Evolutionary conservation across 2,888 invertebrate species (phyloP), one percentile per base, ranked within the genome.

Genomic region (Asteroscopus sphinx): DNA sequence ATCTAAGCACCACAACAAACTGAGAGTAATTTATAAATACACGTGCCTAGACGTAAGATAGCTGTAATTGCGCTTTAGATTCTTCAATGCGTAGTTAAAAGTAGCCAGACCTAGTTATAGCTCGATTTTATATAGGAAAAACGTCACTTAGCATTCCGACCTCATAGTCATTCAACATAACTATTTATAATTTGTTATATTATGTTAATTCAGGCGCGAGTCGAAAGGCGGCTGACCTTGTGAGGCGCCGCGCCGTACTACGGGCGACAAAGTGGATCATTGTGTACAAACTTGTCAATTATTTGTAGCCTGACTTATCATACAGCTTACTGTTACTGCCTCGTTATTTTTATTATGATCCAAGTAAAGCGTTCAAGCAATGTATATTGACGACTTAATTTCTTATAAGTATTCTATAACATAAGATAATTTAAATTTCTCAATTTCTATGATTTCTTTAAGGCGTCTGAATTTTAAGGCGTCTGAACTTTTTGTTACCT

Each of bases 141-240:
- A 73, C 74, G 66, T 70, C 73, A 69, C 59, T 63, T 66, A 57
- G 49, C 74, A 79, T 79, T 76, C 73, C 73, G 71, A 75, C 77
- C 77, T 79, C 69, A 77, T 62, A 69, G 63, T 73, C 62, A 76
- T 77, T 68, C 65, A 66, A 67, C 65, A 68, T 69, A 68, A 67
- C 81, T 80, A 73, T 73, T 75, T 81, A 80, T 85, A 83, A 83
- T 86, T 83, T 84, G 82, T 87, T 85, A 82, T 83, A 87, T 85
- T 88, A 91, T 90, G 90, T 83, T 88, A 91, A 90, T 88, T 82
- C 75, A 75, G 76, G 65, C 67, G 76, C 81, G 77, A 87, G 82
- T 89, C 85, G 91, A 92, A 91, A 92, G 90, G 91, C 88, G 68
- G 86, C 67, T 79, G 91, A 76, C 93, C 93, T 92, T 91, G 91